Base-by-base conservation (phyloP, 1,140 invertebrate species). In the Drosophila guanche region DNA sequence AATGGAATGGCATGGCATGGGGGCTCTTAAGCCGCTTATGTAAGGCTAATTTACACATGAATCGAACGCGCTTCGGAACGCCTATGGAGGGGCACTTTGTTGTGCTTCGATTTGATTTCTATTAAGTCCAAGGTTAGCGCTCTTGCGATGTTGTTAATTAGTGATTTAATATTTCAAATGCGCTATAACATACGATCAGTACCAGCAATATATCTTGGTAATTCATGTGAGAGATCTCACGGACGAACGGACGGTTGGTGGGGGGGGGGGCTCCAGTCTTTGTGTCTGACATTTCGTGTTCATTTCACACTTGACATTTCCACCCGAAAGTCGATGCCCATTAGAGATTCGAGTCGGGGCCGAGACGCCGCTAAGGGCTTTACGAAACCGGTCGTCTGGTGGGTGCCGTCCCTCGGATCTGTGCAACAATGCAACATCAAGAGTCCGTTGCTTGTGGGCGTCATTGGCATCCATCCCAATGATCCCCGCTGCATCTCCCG, bases 31-130 rank as follows among this genome's bases (percentile, higher is more conserved):
- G 77, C 66, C 48, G 83, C 76, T 88, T 88, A 88, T 88, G 83
- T 88, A 88, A 88, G 78, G 57, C 76, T 88, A 88, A 88, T 88
- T 88, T 88, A 88, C 78, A 88, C 83, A 88, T 88, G 83, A 88
- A 83, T 88, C 83, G 83, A 79, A 63, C 52, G 55, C 33, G 69
- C 56, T 58, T 29, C 41, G 54, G 52, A 59, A 74, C 60, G 62
- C 68, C 81, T 75, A 71, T 83, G 66, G 65, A 76, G 60, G 47
- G 72, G 72, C 55, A 56, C 57, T 76, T 83, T 62, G 68, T 60
- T 67, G 74, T 77, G 77, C 73, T 70, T 86, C 76, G 73, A 71
- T 86, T 86, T 74, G 79, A 80, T 86, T 81, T 86, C 81, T 86
- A 88, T 86, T 86, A 86, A 86, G 81, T 88, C 83, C 83, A 88